Evolutionary conservation across 2,113 vertebrate genomes (phyloP).

Genomic region (Bungarus multicinctus): DNA sequence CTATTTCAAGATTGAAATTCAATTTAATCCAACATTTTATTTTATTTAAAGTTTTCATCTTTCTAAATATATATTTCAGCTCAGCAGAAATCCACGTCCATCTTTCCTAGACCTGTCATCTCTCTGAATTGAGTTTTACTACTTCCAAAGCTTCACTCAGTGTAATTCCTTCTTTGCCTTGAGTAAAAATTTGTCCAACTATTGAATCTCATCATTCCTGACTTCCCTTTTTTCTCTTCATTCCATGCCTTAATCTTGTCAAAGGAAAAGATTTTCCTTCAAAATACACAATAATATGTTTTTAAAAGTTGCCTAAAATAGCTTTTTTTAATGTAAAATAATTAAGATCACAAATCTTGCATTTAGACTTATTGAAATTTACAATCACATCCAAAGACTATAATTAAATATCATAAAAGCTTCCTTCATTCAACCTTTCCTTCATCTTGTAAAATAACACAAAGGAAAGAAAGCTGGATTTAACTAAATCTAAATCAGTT

Average conservation of each 20-base stretch:
- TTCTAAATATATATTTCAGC: not conserved
- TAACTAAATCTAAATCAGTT: rapidly evolving
- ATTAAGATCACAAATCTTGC: not conserved
- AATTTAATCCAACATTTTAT: not conserved
- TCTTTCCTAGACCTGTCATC: not conserved
- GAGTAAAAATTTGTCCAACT: not conserved
- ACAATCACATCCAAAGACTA: not conserved
- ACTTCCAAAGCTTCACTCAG: not conserved
- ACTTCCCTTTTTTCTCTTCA: not conserved
- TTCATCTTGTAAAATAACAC: not conserved
- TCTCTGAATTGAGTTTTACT: not conserved
- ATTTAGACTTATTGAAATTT: not conserved
- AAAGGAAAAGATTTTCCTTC: not conserved
- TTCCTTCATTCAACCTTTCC: not conserved
- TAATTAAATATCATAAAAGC: not conserved
- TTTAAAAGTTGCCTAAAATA: not conserved
- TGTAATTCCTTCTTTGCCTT: not conserved
- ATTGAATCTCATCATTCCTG: not conserved
- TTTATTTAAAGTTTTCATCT: not conserved
- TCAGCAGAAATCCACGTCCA: not conserved
- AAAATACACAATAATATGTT: not conserved
- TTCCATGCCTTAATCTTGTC: not conserved
- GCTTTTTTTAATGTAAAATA: not conserved
- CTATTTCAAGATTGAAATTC: not conserved
- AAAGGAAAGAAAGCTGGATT: not conserved